Evolutionary conservation across 2,797 vertebrate species (phyloP), one percentile per base, ranked within the genome.

Genomic region (Ptychadena robeensis): DNA sequence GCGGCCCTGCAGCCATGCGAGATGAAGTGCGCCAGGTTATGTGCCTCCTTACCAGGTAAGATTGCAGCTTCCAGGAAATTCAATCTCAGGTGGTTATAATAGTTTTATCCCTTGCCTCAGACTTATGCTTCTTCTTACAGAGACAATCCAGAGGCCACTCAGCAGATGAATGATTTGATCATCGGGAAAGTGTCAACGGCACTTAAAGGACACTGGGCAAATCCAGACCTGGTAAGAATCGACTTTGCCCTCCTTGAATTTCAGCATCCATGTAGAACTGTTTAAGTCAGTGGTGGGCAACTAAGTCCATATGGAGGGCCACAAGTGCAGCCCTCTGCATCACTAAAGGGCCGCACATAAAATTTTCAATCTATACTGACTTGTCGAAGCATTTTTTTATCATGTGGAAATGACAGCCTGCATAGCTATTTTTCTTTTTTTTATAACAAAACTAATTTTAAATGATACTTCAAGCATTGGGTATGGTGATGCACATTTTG

Each of bases 111-210:
- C 25, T 28, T 71, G 30, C 2, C 15, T 32, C 32, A 79, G 71
- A 34, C 75, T 27, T 66, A 76, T 66, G 28, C 27, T 85, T 57
- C 37, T 40, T 82, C 22, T 71, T 78, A 48, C 86, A 99, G 98
- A 90, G 98, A 99, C 93, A 97, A 99, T 86, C 96, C 97, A 31
- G 98, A 99, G 86, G 98, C 98, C 88, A 99, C 98, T 2, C 96
- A 99, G 85, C 97, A 99, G 86, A 97, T 99, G 98, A 99, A 99
- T 27, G 97, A 98, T 85, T 93, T 99, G 80, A 99, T 99, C 86
- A 97, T 99, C 7, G 94, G 95, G 80, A 99, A 99, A 87, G 98
- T 99, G 86, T 99, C 98, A 0, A 93, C 97, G 0, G 98, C 98
- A 66, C 93, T 99, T 77, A 99, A 99, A 90, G 98, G 98, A 81